A percentile compares a stretch with the other conserved stretches of the same genome.
These are phyloP conservation scores for Amphipyra tragopoginis DNA, from an alignment of 2,888 invertebrate genomes.

Conservation along the genomic window DNA sequence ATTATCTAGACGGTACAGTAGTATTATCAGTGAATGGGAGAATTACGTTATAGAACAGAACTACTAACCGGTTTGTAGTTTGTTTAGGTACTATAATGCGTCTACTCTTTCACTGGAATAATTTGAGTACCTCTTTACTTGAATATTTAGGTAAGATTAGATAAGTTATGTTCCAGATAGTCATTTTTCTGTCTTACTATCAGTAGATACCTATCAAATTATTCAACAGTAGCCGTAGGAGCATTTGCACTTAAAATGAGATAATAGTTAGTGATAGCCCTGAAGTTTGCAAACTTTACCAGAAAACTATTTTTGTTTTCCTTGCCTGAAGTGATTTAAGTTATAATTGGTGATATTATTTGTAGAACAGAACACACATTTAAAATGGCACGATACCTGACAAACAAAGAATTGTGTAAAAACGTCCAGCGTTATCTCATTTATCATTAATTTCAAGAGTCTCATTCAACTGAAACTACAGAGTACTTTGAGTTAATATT, in stretches of 20 bases:
- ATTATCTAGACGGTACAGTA: slow-evolving; percentile 30
- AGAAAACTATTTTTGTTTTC: not conserved
- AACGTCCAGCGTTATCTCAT: no score
- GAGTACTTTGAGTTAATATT: no score
- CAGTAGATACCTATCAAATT: not conserved
- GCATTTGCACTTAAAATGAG: slow-evolving; percentile 1
- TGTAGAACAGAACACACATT: not conserved
- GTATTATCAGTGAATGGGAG: slow-evolving; percentile 34
- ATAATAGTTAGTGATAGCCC: not conserved
- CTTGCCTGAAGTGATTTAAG: not conserved
- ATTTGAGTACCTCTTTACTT: no score
- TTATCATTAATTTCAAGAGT: no score
- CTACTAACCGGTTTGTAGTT: slow-evolving; percentile 14
- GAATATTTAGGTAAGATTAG: no score
- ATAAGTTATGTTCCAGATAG: no score
- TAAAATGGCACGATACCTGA: no score
- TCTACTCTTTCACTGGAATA: not conserved
- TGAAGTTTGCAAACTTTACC: not conserved
- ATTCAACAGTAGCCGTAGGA: slow-evolving; percentile 8
- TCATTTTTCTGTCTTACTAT: no score
- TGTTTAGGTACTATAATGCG: slow-evolving; percentile 12
- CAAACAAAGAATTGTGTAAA: no score
- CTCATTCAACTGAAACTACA: no score
- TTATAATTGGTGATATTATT: not conserved
- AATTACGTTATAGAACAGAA: slow-evolving; percentile 24